These are phyloP conservation scores for Aphidius gifuensis DNA, from an alignment of 1,140 invertebrate species.

Conservation along the genomic window DNA sequence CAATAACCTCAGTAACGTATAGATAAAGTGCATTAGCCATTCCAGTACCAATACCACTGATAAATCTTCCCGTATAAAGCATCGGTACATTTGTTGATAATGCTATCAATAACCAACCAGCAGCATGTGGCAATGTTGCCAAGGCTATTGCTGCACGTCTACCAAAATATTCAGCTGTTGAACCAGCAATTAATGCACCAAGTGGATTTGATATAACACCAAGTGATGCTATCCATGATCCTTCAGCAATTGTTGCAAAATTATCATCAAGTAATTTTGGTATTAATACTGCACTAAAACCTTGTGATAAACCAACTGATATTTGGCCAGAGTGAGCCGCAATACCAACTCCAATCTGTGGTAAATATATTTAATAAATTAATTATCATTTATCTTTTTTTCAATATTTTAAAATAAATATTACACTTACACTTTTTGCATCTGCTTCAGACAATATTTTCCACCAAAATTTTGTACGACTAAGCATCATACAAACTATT, in stretches of 20 bases:
- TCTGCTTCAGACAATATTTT: slow-evolving; percentile 37
- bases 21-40: slow-evolving; percentile 51
- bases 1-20: slow-evolving; percentile 44
- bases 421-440: slow-evolving; percentile 42
- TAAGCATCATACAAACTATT: neutral
- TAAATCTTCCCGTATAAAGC: slow-evolving; percentile 67
- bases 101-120: slow-evolving; percentile 73
- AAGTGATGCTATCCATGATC: slow-evolving; percentile 71
- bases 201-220: slow-evolving; percentile 72
- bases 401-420: neutral
- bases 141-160: slow-evolving; percentile 69
- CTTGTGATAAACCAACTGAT: slow-evolving; percentile 71
- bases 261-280: slow-evolving; percentile 62
- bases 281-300: slow-evolving; percentile 70
- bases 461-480: slow-evolving; percentile 41
- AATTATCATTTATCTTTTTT: neutral
- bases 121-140: slow-evolving; percentile 68
- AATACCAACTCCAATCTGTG: slow-evolving; percentile 64
- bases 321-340: slow-evolving; percentile 71
- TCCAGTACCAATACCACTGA: slow-evolving; percentile 72
- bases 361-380: slow-evolving; percentile 31
- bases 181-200: slow-evolving; percentile 66
- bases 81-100: slow-evolving; percentile 60
- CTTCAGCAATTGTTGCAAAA: slow-evolving; percentile 59
- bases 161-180: slow-evolving; percentile 68